Evolutionary conservation across 2,113 vertebrate genomes (phyloP).

Genomic region (Antechinus flavipes): DNA sequence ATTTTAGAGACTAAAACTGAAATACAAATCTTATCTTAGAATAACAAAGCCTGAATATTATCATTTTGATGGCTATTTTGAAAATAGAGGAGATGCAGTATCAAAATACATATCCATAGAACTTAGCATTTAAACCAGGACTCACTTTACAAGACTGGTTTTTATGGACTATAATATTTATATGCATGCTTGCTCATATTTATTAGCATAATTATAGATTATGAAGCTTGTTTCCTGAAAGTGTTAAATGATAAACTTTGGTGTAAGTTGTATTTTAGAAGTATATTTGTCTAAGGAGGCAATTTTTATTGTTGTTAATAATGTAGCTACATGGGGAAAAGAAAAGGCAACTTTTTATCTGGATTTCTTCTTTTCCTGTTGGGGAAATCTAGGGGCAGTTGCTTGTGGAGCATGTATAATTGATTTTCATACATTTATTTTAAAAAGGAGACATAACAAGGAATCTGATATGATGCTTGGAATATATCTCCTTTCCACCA

Average conservation of each 20-base stretch:
- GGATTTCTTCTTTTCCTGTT: conserved; percentile 76
- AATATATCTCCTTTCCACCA: conserved; percentile 83
- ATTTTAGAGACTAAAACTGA: conserved; percentile 21
- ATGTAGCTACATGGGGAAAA: conserved; percentile 69
- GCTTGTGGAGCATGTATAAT: conserved; percentile 82
- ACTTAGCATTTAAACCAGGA: conserved; percentile 46
- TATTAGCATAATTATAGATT: conserved; percentile 74
- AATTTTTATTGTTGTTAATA: conserved; percentile 71
- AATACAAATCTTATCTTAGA: conserved; percentile 30
- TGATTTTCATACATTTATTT: conserved; percentile 85
- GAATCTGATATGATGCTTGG: conserved; percentile 84
- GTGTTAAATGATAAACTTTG: conserved; percentile 67
- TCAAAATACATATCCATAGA: conserved; percentile 9
- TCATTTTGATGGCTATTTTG: neutral
- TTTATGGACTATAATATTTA: conserved; percentile 69
- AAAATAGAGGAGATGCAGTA: neutral
- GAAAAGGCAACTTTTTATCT: conserved; percentile 77
- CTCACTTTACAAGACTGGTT: conserved; percentile 62
- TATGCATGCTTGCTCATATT: conserved; percentile 62
- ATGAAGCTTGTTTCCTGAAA: conserved; percentile 76
- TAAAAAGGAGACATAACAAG: conserved; percentile 83
- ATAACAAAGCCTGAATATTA: conserved; percentile 4
- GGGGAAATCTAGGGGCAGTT: conserved; percentile 79
- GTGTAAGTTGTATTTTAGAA: conserved; percentile 39
- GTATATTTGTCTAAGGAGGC: conserved; percentile 55